These are phyloP conservation scores for Zootoca vivipara DNA, from an alignment of 2,113 vertebrate genomes.

Conservation along the genomic window DNA sequence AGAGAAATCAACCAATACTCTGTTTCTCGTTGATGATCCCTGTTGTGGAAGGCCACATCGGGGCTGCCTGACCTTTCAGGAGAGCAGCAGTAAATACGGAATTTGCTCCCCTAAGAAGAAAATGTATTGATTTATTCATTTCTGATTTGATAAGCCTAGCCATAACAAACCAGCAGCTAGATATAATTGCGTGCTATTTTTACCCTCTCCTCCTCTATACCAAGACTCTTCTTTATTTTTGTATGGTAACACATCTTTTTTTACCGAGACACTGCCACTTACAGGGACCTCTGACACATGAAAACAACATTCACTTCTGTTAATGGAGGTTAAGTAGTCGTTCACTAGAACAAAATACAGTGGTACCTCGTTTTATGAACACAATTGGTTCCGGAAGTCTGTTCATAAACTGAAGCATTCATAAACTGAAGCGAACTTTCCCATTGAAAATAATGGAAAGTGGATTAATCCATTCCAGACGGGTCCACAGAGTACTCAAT, in stretches of 20 bases:
- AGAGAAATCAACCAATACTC: not conserved
- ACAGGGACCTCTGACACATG: not conserved
- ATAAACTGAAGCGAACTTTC: too few species aligned
- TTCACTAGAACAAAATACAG: not conserved
- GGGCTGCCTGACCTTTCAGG: not conserved
- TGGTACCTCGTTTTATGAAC: too few species aligned
- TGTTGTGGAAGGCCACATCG: not conserved
- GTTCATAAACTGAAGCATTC: too few species aligned
- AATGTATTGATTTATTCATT: not conserved
- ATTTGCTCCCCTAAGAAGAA: not conserved
- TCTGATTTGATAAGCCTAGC: not conserved
- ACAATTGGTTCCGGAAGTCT: too few species aligned
- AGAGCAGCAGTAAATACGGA: not conserved
- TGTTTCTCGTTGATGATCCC: not conserved
- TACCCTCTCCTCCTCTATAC: not conserved
- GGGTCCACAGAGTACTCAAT: too few species aligned
- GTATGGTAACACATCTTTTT: not conserved
- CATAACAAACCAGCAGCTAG: too few species aligned
- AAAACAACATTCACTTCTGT: not conserved
- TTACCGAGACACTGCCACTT: not conserved
- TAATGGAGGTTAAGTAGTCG: not conserved
- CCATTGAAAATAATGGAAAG: too few species aligned
- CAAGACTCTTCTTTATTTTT: not conserved
- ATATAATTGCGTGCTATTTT: not conserved
- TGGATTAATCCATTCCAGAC: too few species aligned